A percentile compares a stretch with the other conserved stretches of the same genome.
Evolutionary conservation across 92 coral and sea anemone genomes (phyloP).

Genomic region (Phymanthus crucifer): DNA sequence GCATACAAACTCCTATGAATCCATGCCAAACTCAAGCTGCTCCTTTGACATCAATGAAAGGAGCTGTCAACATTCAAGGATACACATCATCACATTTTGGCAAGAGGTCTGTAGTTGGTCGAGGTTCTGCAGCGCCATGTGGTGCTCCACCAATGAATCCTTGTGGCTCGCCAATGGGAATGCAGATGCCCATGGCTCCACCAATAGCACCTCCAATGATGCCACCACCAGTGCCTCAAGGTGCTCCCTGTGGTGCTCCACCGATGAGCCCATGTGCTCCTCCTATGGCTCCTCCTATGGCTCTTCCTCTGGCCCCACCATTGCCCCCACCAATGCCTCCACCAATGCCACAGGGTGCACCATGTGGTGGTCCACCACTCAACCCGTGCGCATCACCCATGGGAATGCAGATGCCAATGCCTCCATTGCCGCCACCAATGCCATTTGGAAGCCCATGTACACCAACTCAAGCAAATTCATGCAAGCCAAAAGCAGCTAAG

Average conservation of each 20-base stretch:
- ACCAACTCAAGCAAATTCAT: slow-evolving; percentile 48
- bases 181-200: slow-evolving; percentile 26
- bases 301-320: slow-evolving; percentile 41
- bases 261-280: slow-evolving; percentile 51
- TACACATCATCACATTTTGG: slow-evolving; percentile 37
- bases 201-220: slow-evolving; percentile 43
- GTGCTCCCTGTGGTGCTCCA: slow-evolving; percentile 59
- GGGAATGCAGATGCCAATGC: slow-evolving; percentile 21
- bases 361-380: slow-evolving; percentile 51
- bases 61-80: slow-evolving; percentile 43
- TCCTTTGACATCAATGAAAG: slow-evolving; percentile 12
- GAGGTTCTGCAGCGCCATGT: slow-evolving; percentile 35
- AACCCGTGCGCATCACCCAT: slow-evolving; percentile 43
- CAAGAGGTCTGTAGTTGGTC: slow-evolving; percentile 39
- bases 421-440: slow-evolving; percentile 47
- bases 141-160: slow-evolving; percentile 35
- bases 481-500: slow-evolving; percentile 28
- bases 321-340: slow-evolving; percentile 47
- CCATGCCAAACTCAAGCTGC: slow-evolving; percentile 40
- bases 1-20: slow-evolving; percentile 42
- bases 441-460: slow-evolving; percentile 36
- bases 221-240: slow-evolving; percentile 29
- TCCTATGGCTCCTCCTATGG: slow-evolving; percentile 32
- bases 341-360: slow-evolving; percentile 22
- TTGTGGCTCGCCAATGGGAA: slow-evolving; percentile 40